Base-by-base conservation (phyloP, 2,797 vertebrate genomes). In the Petrocephalus schoutedeni region DNA sequence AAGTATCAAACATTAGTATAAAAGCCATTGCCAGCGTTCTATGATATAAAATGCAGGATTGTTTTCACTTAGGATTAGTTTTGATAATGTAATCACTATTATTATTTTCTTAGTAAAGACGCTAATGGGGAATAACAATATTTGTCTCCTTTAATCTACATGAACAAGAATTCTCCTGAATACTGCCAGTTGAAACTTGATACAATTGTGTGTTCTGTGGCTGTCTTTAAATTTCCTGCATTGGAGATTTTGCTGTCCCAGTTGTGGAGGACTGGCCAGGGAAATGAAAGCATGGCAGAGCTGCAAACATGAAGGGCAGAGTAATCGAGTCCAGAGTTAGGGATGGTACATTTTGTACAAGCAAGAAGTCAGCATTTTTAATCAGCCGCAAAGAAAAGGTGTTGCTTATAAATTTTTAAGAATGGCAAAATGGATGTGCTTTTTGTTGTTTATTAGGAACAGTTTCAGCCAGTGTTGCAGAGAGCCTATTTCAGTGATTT, bases 261-360 rank as follows among this genome's bases (percentile, higher is more conserved):
- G 23, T 41, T 19, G 57, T 32, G 41, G 58, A 57, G 12, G 77
- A 64, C 86, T 87, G 86, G 86, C 21, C 86, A 87, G 23, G 21
- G 86, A 87, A 87, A 87, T 54, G 61, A 74, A 71, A 74, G 86
- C 64, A 88, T 82, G 58, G 85, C 53, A 19, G 49, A 80, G 80
- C 77, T 67, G 57, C 58, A 84, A 80, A 49, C 53, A 74, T 28
- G 14, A 53, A 88, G 85, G 86, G 77, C 64, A 87, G 86, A 88
- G 84, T 51, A 89, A 89, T 89, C 86, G 41, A 89, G 56, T n/a
- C 71, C 87, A 83, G 87, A 87, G 41, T 53, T 41, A 84, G 28
- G 28, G 89, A 89, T 89, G 82, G 32, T 54, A 2, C 41, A 45
- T 87, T 61, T 64, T 21, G 64, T 71, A 80, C 21, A 58, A 49